These are phyloP conservation scores for Mergus octosetaceus DNA, from an alignment of 2,797 vertebrate species.

Conservation along the genomic window DNA sequence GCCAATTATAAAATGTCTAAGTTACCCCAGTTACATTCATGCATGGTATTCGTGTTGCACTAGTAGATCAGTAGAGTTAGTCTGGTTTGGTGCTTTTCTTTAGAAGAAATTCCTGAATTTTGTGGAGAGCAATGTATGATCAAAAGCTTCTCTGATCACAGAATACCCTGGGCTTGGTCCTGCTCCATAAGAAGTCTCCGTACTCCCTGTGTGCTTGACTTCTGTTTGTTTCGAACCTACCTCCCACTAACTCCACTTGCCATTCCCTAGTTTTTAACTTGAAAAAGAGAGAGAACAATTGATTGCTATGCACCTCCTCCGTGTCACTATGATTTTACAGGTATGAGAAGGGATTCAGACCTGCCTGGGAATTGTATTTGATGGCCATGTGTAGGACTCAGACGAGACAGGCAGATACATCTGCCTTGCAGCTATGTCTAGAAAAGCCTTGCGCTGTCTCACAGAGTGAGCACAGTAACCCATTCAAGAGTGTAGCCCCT, in stretches of 20 bases:
- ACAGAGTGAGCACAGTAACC: background rate
- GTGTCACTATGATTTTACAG: constrained; percentile 6
- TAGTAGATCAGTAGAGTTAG: background rate
- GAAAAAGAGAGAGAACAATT: background rate
- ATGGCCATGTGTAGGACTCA: background rate
- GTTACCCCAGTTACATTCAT: background rate
- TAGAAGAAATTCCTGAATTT: background rate
- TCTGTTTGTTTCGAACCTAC: background rate
- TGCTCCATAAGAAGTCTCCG: background rate
- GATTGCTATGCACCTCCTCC: background rate
- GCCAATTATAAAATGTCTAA: background rate
- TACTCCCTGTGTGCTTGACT: background rate
- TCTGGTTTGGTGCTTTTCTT: background rate
- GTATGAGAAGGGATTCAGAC: background rate
- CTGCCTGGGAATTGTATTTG: background rate
- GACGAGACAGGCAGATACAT: background rate
- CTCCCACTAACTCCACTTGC: background rate
- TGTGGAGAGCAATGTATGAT: background rate
- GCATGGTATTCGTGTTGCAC: background rate
- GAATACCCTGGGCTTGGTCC: background rate
- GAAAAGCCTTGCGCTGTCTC: background rate
- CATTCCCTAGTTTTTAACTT: background rate
- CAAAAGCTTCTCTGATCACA: background rate
- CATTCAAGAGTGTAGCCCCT: background rate
- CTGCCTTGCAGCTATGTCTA: background rate